These are phyloP conservation scores for Pomacea maculata DNA, from an alignment of 1,140 invertebrate species.

Conservation along the genomic window DNA sequence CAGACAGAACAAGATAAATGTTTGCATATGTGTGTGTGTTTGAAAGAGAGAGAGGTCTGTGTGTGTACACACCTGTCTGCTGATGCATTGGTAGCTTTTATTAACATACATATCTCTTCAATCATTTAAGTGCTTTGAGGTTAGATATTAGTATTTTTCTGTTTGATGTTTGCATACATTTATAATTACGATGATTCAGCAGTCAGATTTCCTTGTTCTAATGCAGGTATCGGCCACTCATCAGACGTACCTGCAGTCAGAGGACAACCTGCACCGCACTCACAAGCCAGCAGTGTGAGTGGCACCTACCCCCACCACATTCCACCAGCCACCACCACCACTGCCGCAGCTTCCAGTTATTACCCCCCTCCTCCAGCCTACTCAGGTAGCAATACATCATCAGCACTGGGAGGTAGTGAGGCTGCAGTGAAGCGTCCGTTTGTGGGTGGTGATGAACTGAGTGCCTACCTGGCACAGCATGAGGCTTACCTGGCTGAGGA, in stretches of 20 bases:
- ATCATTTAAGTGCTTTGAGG: too few species aligned
- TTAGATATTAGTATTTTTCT: too few species aligned
- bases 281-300: slow-evolving; percentile 27
- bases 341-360: not conserved
- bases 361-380: too few species aligned
- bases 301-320: slow-evolving; percentile 29
- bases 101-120: too few species aligned
- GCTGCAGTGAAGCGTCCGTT: slow-evolving; percentile 13
- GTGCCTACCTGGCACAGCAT: slow-evolving; percentile 19
- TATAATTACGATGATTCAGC: too few species aligned
- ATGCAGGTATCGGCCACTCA: not conserved
- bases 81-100: too few species aligned
- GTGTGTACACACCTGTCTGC: too few species aligned
- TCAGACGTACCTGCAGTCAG: slow-evolving; percentile 2
- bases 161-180: too few species aligned
- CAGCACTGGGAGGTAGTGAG: not conserved
- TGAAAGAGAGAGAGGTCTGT: too few species aligned
- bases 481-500: slow-evolving; percentile 25
- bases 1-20: too few species aligned
- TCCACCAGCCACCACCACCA: slow-evolving; percentile 20
- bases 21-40: too few species aligned
- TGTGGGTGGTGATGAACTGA: slow-evolving; percentile 16
- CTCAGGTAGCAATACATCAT: too few species aligned
- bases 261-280: slow-evolving; percentile 12
- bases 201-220: not conserved